phyloP scores from a whole-genome alignment of 1,140 invertebrate species.

The Pseudomyrmex gracilis region DNA sequence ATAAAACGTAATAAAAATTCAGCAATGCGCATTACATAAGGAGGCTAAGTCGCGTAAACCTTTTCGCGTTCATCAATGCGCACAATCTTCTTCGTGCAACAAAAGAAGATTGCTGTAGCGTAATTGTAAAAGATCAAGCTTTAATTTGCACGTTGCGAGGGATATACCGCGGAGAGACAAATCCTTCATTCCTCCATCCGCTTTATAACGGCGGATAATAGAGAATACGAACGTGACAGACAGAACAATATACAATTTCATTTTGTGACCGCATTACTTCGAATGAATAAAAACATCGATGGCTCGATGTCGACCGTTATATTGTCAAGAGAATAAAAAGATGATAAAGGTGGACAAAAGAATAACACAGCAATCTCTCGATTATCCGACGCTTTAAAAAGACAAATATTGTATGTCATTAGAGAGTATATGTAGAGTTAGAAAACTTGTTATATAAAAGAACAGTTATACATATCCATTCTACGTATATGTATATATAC shows the following conservation, averaged over 20 bases:
- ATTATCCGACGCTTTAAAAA: not conserved
- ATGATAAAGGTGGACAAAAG: conserved; percentile 32
- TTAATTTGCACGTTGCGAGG: not conserved
- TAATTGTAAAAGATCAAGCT: conserved; percentile 18
- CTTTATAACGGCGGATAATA: not conserved
- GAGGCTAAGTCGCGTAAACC: no score
- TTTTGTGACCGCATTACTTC: conserved; percentile 30
- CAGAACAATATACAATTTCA: conserved; percentile 39
- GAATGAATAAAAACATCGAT: conserved; percentile 19
- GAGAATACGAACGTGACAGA: not conserved
- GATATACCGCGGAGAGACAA: not conserved
- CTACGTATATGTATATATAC: not conserved
- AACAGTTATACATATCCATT: not conserved
- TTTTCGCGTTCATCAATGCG: not conserved
- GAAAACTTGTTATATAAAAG: not conserved
- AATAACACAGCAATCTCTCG: conserved; percentile 15
- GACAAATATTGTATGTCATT: not conserved
- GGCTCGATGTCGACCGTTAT: conserved; percentile 9
- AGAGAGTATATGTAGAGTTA: not conserved
- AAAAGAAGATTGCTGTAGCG: not conserved
- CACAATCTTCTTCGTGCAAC: not conserved
- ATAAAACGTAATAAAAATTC: no score
- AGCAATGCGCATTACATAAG: no score
- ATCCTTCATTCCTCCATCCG: not conserved
- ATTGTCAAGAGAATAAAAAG: conserved; percentile 31